phyloP scores from a whole-genome alignment of 2,888 invertebrate species.

The Agrenia bidenticulata region DNA sequence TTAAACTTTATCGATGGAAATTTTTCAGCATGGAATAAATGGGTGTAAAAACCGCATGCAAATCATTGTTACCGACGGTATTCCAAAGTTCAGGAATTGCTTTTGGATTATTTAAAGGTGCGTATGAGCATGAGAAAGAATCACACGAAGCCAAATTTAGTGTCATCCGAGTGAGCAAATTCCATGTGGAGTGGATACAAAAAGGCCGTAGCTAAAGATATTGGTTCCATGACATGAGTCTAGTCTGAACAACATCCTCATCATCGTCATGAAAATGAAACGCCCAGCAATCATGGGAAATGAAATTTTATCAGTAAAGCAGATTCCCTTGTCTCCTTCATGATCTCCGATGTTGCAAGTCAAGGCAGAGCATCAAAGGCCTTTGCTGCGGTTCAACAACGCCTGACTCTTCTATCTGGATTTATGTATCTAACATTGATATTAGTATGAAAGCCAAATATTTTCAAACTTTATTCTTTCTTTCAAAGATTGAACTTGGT shows the following conservation, averaged over 20 bases:
- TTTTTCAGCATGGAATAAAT: no score
- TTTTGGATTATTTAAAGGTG: background rate
- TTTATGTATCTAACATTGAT: no score
- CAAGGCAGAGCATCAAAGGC: no score
- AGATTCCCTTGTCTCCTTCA: background rate
- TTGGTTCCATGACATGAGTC: slow-evolving; percentile 40
- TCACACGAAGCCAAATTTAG: background rate
- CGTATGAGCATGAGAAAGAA: background rate
- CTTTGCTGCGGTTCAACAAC: no score
- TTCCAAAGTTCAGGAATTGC: background rate
- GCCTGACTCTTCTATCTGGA: no score
- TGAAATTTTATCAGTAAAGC: slow-evolving; percentile 26
- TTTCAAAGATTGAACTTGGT: no score
- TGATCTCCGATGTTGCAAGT: no score
- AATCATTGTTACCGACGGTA: no score
- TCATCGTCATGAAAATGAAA: slow-evolving; percentile 29
- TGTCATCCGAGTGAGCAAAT: background rate
- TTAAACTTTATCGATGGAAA: no score
- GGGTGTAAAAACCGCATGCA: no score
- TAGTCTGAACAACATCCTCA: slow-evolving; percentile 28
- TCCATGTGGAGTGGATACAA: slow-evolving; percentile 1
- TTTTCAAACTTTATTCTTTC: no score
- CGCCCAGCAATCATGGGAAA: slow-evolving; percentile 41
- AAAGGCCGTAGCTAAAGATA: slow-evolving; percentile 43
- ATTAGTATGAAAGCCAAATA: no score